These are phyloP conservation scores for Euphonia xanthogaster DNA, from an alignment of 2,797 vertebrate species.

Conservation along the genomic window DNA sequence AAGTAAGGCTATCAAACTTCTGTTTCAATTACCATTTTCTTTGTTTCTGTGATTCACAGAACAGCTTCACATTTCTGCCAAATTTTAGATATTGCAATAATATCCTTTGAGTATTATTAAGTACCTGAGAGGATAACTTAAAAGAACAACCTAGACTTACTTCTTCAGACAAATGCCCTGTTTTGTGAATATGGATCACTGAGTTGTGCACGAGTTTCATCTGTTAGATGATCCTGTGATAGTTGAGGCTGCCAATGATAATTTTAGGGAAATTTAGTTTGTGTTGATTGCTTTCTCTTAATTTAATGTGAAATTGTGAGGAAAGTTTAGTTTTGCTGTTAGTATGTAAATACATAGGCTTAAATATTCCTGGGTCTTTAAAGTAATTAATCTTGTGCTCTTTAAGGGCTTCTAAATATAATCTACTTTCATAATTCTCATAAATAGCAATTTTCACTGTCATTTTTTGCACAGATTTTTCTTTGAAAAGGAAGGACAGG, in stretches of 20 bases:
- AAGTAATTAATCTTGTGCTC: neutral
- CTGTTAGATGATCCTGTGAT: neutral
- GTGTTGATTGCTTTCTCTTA: neutral
- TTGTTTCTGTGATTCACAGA: neutral
- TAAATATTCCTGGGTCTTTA: neutral
- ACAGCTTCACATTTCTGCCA: neutral
- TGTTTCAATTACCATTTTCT: neutral
- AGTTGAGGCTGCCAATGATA: neutral
- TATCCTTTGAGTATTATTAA: neutral
- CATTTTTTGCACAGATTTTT: neutral
- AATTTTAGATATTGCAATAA: neutral
- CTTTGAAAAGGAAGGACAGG: neutral
- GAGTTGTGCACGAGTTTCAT: neutral
- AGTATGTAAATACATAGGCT: neutral
- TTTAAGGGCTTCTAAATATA: neutral
- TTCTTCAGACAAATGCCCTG: neutral
- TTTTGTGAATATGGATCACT: neutral
- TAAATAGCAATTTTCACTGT: neutral
- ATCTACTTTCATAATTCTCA: neutral
- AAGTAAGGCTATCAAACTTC: slow-evolving; percentile 82
- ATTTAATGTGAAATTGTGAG: neutral
- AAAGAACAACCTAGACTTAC: accelerated
- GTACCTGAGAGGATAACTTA: neutral
- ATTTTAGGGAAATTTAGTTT: neutral
- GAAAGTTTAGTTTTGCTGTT: neutral